A percentile compares a stretch with the other conserved stretches of the same genome.
Conservation (phyloP, 2,113 vertebrate genomes). For the Axis porcinus region DNA sequence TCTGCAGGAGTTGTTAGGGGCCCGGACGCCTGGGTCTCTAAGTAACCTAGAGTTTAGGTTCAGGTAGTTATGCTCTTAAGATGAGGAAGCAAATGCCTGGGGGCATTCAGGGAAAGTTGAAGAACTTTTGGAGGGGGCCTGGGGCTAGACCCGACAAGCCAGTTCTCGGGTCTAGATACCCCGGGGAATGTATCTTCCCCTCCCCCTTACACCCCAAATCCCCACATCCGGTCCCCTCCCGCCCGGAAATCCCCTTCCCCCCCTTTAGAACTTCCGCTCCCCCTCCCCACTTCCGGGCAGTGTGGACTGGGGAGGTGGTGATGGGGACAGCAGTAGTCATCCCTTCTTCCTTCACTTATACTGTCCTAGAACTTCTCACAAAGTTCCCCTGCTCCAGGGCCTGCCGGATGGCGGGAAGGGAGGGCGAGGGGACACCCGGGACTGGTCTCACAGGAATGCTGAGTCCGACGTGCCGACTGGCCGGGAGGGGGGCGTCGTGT, state of each 20-base stretch:
- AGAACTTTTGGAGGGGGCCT: not conserved
- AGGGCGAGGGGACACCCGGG: conserved; percentile 57
- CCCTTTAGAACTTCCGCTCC: conserved; percentile 64
- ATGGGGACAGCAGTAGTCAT: not conserved
- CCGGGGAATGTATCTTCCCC: conserved; percentile 12
- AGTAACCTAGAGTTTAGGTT: not conserved
- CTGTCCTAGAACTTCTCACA: conserved; percentile 46
- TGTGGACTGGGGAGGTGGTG: conserved; percentile 39
- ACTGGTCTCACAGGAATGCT: conserved; percentile 34
- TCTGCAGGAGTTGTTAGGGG: conserved; percentile 54
- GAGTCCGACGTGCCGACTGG: not conserved
- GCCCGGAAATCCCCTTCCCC: conserved; percentile 74
- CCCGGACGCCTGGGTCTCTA: conserved; percentile 75
- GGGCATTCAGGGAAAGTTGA: not conserved
- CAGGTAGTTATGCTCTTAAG: not conserved
- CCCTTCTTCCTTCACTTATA: not conserved
- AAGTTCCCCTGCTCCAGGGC: conserved; percentile 48
- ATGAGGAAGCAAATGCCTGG: not conserved
- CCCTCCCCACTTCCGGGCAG: conserved; percentile 73
- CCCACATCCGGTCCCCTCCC: conserved; percentile 70
- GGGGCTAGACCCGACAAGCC: not conserved
- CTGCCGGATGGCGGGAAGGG: conserved; percentile 46
- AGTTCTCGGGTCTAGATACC: not conserved
- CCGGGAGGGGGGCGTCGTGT: not conserved
- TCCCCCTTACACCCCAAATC: conserved; percentile 55